Base-by-base conservation (phyloP, 1,140 invertebrate species). In the Atta cephalotes region DNA sequence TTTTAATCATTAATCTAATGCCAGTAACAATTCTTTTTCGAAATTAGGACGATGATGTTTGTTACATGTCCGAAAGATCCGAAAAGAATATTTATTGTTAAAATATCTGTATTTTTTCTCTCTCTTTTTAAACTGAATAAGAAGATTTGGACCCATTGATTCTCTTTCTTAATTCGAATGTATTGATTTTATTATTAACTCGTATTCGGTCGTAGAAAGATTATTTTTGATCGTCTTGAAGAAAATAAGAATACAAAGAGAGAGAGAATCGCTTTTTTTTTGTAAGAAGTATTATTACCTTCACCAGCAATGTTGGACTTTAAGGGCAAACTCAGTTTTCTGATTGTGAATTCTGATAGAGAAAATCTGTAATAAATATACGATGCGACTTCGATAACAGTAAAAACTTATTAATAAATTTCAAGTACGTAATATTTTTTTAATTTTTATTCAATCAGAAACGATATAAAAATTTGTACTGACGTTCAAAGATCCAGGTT, bases 121-220 rank as follows among this genome's bases (percentile, higher is more conserved):
- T 16, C 71, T 35, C 18, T 28, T 84, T 63, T 16, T 62, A 3
- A 63, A 58, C 28, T 14, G 31, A 72, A n/a, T 60, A 60, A 2
- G 68, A 68, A 51, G 12, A 74, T n/a, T 74, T 74, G 12, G 3
- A 16, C 6, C 56, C 25, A 77, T 35, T 25, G 66, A 63, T 49
- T 80, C 9, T 45, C 39, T 3, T 63, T 35, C 39, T 45, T 31
- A 21, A 28, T 49, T 62, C 14, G 39, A 45, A 12, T n/a, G 3
- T 65, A 85, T 77, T 12, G 45, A 77, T 77, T 53, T 4, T 14
- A 21, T 4, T 31, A 35, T 74, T 7, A n/a, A 49, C 6, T 25
- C 1, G 25, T n/a, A 63, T 51, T 28, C 7, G 39, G 31, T 72
- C 9, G n/a, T 16, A 65, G 16, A 2, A 1, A 18, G n/a, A 51